Conservation (phyloP, 35 echinoderm and acorn worm species). For the Heliocidaris tuberculata region DNA sequence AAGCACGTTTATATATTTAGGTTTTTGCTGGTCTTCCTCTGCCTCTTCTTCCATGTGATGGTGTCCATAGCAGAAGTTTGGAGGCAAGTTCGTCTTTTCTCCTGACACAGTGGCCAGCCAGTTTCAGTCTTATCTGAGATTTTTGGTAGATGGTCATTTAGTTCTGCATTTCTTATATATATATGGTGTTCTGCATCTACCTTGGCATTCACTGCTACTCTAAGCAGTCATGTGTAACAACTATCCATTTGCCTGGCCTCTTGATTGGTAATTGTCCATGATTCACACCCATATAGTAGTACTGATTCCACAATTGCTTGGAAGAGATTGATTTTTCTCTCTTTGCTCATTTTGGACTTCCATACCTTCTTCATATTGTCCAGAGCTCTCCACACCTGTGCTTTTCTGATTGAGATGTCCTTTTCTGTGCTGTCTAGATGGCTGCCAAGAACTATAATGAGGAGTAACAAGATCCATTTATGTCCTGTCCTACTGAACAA, state of each 20-base stretch:
- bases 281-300: too few relatives aligned
- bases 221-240: not conserved
- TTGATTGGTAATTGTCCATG: too few relatives aligned
- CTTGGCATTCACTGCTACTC: not conserved
- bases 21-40: not conserved
- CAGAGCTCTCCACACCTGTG: constrained; percentile 1
- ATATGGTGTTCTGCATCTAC: constrained; percentile 15
- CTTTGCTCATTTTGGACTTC: constrained; percentile 8
- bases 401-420: not conserved
- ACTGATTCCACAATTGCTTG: too few relatives aligned
- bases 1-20: not conserved
- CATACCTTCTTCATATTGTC: not conserved
- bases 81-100: constrained; percentile 11
- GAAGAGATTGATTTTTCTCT: not conserved
- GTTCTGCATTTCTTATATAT: not conserved
- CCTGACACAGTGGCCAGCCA: not conserved
- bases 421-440: not conserved
- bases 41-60: not conserved
- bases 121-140: not conserved
- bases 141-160: not conserved
- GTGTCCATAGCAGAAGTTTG: not conserved
- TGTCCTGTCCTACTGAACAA: too few relatives aligned
- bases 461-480: too few relatives aligned
- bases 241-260: not conserved
- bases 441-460: not conserved